Evolutionary conservation across 2,797 vertebrate genomes (phyloP).

Genomic region (Apogon hyalosoma): DNA sequence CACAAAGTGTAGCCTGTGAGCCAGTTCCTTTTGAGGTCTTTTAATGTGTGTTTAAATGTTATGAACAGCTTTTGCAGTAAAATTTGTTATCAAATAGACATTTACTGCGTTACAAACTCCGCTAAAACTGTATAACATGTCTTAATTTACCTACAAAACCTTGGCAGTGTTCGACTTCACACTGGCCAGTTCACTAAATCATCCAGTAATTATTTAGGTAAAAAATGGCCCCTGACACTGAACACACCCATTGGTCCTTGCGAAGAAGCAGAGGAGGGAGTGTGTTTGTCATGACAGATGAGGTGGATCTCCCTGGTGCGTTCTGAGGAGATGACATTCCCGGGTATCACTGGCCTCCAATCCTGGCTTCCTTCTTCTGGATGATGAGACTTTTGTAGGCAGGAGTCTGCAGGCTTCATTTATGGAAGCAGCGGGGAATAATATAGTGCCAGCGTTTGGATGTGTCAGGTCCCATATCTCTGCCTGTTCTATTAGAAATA

Average conservation of each 20-base stretch:
- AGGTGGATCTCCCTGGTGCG: slow-evolving; percentile 44
- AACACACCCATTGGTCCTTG: slow-evolving; percentile 41
- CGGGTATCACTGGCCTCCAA: slow-evolving; percentile 43
- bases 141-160: slow-evolving; percentile 47
- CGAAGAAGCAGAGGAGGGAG: slow-evolving; percentile 37
- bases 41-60: not conserved
- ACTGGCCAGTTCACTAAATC: slow-evolving; percentile 69
- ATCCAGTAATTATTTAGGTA: slow-evolving; percentile 78
- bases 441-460: slow-evolving; percentile 77
- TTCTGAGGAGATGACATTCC: slow-evolving; percentile 73
- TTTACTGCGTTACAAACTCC: not conserved
- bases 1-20: too few species aligned
- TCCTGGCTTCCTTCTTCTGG: slow-evolving; percentile 51
- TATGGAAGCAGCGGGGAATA: slow-evolving; percentile 74
- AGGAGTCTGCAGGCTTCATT: slow-evolving; percentile 74
- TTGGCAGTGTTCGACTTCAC: slow-evolving; percentile 52
- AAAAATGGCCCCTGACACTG: slow-evolving; percentile 65
- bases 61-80: not conserved
- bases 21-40: not conserved
- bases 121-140: slow-evolving; percentile 18
- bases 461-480: slow-evolving; percentile 81
- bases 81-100: not conserved
- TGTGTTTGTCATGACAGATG: slow-evolving; percentile 69
- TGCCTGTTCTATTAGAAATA: slow-evolving; percentile 81
- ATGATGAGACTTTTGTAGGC: slow-evolving; percentile 68